Base-by-base conservation (phyloP, 2,113 vertebrate genomes). In the Chaetorhynchus papuensis region DNA sequence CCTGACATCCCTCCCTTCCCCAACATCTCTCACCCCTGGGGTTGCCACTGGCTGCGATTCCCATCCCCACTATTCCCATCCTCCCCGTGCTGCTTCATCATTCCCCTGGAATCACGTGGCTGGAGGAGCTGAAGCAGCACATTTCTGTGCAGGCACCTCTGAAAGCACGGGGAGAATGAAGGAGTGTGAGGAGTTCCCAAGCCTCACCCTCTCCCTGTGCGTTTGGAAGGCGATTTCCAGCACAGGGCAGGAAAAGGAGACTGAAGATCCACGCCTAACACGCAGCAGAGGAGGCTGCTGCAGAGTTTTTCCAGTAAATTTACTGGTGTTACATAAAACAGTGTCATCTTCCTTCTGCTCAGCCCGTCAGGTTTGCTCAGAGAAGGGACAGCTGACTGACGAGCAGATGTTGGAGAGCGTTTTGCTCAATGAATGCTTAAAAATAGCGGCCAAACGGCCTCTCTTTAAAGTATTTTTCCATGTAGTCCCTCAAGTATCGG, bases 381-480 rank as follows among this genome's bases (percentile, higher is more conserved):
- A 87, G 75, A 87, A 78, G 49, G 90, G 90, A 89, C n/a, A 96
- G 78, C 93, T 94, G 93, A 92, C 77, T 89, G 96, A 97, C 63
- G 79, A 97, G 92, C 94, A 95, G 94, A 96, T 96, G 95, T 78
- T 96, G 92, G 56, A 89, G 88, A 79, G 59, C 13, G 39, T 80
- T 96, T 94, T 96, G 93, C 94, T 95, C 88, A 65, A 95, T 66
- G 89, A 93, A 94, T 65, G 44, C 63, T 90, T 83, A 97, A 93
- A 97, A 97, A 96, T 90, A 97, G 92, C 86, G 63, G 24, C 50
- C 90, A 81, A 45, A 86, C 80, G 66, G 59, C 35, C 74, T 92
- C 53, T 21, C 72, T 93, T 77, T 42, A 70, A 97, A 97, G 95
- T 92, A 95, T 80, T 94, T 97, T 97, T 97, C 87, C 90, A 82